Percentiles rank a stretch among this genome's conserved stretches.
Conservation (phyloP, 1,140 invertebrate species). For the Hydropsyche tenuis region DNA sequence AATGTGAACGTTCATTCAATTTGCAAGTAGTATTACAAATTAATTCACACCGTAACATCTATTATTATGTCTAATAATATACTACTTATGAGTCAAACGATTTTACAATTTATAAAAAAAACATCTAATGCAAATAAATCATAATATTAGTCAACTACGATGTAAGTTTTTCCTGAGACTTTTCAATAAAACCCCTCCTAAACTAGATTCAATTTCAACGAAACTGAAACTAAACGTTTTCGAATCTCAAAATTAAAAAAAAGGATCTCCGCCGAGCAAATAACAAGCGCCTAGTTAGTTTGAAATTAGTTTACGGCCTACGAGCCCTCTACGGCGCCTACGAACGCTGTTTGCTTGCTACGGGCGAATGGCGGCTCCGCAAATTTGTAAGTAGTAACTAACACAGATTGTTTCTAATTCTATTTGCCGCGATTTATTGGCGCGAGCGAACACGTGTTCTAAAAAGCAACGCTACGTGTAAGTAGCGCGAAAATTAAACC, state of each 20-base stretch:
- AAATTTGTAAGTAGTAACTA: constrained; percentile 40
- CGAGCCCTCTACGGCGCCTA: background rate
- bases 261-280: background rate
- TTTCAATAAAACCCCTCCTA: too few species aligned
- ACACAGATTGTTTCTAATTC: constrained; percentile 42
- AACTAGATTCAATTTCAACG: too few species aligned
- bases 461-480: background rate
- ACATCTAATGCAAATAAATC: too few species aligned
- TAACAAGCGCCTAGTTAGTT: background rate
- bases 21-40: too few species aligned
- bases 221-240: too few species aligned
- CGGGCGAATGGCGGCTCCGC: background rate
- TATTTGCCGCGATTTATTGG: constrained; percentile 39
- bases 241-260: background rate
- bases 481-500: constrained; percentile 3
- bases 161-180: too few species aligned
- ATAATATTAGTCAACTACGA: too few species aligned
- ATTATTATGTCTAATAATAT: too few species aligned
- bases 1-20: too few species aligned
- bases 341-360: constrained; percentile 18
- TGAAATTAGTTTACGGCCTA: background rate
- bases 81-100: too few species aligned
- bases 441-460: constrained; percentile 2
- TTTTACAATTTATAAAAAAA: too few species aligned
- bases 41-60: too few species aligned